Percentiles rank a stretch among this genome's conserved stretches.
Conservation (phyloP, 2,113 vertebrate genomes). For the Sisor rabdophorus region DNA sequence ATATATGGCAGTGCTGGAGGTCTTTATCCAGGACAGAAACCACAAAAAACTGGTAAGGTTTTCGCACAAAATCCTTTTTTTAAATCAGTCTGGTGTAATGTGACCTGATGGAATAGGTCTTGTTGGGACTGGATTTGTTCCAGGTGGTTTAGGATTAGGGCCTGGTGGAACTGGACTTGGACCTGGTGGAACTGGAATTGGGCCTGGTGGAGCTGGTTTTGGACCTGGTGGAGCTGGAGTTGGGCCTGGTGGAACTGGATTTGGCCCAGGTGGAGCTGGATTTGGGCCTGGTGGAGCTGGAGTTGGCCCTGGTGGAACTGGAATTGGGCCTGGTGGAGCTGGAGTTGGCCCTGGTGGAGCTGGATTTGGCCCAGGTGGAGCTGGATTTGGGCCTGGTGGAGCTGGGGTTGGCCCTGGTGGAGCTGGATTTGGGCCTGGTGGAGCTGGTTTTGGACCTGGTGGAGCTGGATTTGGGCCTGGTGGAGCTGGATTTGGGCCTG, state of each 20-base stretch:
- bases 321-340: not conserved
- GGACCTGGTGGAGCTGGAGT: conserved; percentile 6
- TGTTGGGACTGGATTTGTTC: conserved; percentile 34
- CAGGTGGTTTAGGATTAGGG: conserved; percentile 19
- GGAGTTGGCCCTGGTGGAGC: conserved; percentile 12
- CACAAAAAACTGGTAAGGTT: conserved; percentile 40
- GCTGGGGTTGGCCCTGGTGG: conserved; percentile 17
- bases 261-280: conserved; percentile 25
- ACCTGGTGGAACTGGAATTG: conserved; percentile 3
- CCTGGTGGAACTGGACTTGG: conserved; percentile 23
- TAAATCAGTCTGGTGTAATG: no score
- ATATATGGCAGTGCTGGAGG: conserved; percentile 18
- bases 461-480: conserved; percentile 29
- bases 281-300: conserved; percentile 10
- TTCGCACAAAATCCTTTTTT: no score
- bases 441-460: conserved; percentile 16
- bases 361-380: conserved; percentile 6
- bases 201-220: conserved; percentile 11
- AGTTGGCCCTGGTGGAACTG: not conserved
- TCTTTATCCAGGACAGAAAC: conserved; percentile 38
- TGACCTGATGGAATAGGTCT: conserved; percentile 10
- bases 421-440: conserved; percentile 9
- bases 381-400: conserved; percentile 20
- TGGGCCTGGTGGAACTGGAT: conserved; percentile 14
- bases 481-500: conserved; percentile 30